Evolutionary conservation across 2,113 vertebrate species (phyloP), one percentile per base, ranked within the genome.

Genomic region (Dermatemys mawii): DNA sequence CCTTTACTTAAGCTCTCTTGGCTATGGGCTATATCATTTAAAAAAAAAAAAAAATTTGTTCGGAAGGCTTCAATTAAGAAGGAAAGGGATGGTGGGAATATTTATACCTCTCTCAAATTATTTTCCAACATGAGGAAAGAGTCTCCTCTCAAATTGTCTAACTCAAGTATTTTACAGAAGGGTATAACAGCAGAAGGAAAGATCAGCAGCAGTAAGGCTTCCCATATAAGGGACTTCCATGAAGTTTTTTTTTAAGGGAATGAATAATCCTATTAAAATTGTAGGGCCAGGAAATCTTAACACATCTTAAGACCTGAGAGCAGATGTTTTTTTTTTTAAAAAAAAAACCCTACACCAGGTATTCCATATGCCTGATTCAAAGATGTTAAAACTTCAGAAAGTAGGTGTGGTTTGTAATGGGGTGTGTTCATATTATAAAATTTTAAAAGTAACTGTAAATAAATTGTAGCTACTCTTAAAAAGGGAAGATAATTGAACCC

Each of bases 151-250:
- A 54, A 79, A 49, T 78, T 8, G 41, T 0, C 4, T 3, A 2
- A 21, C 35, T 14, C 29, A 5, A 2, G 4, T 6, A 8, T 17
- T 29, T 38, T 3, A 2, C 70, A 75, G 22, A 73, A 41, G 11
- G 70, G 11, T 44, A 75, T 38, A 75, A 44, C n/a, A 83, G 82
- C 24, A 85, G 55, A 27, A 13, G 41, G 84, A 5, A n/a, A 17
- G 51, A 2, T 26, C 38, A 26, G 38, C 10, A 44, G 22, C 11
- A 21, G 79, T 53, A 11, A 78, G 49, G 13, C n/a, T 48, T 60
- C 8, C 6, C 48, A 26, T 46, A 1, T 11, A 3, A 44, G 3
- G 8, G 73, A 4, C 84, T 57, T 0, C 0, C 0, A 1, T 16
- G 73, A 41, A 51, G 6, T 51, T 11, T 27, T 57, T 57, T 27